A percentile compares a stretch with the other conserved stretches of the same genome.
Evolutionary conservation across 1,140 invertebrate species (phyloP).

Genomic region (Hyphantria cunea): DNA sequence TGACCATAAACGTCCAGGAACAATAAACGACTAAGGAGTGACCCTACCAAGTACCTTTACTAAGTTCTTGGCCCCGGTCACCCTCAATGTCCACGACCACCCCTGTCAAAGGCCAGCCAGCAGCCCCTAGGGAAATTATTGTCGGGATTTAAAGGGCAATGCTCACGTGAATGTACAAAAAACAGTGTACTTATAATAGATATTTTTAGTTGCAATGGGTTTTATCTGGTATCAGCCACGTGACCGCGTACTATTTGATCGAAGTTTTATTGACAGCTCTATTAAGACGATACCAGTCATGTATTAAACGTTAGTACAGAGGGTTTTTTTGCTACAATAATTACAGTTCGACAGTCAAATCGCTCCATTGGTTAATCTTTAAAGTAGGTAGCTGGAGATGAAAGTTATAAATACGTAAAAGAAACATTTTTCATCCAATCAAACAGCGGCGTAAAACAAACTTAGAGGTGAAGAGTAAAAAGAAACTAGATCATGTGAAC

Average conservation of each 20-base stretch:
- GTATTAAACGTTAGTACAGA: too few species aligned
- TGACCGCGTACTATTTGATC: conserved; percentile 38
- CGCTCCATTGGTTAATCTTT: too few species aligned
- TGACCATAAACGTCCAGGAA: conserved; percentile 78
- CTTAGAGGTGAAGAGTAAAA: too few species aligned
- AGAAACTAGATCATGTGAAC: too few species aligned
- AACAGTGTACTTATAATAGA: conserved; percentile 72
- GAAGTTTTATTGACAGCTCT: conserved; percentile 32
- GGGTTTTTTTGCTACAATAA: too few species aligned
- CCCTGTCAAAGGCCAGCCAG: conserved; percentile 75
- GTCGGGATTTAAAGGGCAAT: conserved; percentile 79
- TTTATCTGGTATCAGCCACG: conserved; percentile 65
- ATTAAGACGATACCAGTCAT: too few species aligned
- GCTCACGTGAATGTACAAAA: conserved; percentile 72
- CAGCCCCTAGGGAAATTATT: conserved; percentile 77
- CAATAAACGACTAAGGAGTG: conserved; percentile 70
- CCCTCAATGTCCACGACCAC: conserved; percentile 67
- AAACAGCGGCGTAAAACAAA: too few species aligned
- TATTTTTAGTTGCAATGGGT: conserved; percentile 53
- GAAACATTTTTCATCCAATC: too few species aligned
- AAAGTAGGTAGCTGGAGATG: too few species aligned
- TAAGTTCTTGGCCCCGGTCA: conserved; percentile 63
- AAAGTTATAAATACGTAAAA: too few species aligned
- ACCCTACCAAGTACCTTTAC: conserved; percentile 62
- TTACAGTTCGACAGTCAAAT: too few species aligned